A percentile compares a stretch with the other conserved stretches of the same genome.
Conservation (phyloP, 2,797 vertebrate genomes). For the Hemitrygon akajei region DNA sequence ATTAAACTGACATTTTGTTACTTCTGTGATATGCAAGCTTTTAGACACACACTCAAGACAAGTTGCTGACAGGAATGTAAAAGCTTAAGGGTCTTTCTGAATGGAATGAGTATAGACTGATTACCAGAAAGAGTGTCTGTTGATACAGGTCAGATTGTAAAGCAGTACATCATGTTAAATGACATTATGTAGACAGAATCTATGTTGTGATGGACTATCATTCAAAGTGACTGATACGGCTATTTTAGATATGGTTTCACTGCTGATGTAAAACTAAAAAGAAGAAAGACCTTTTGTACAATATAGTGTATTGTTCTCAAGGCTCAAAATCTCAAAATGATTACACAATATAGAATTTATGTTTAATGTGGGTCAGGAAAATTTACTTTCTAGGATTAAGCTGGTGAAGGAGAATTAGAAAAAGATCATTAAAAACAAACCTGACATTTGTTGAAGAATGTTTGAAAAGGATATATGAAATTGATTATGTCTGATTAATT, state of each 20-base stretch:
- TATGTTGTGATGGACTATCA: background rate
- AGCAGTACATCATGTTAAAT: background rate
- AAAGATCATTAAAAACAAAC: background rate
- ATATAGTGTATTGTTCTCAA: background rate
- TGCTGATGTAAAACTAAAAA: slow-evolving; percentile 11
- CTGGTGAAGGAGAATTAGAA: background rate
- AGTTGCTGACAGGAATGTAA: background rate
- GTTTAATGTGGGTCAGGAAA: background rate
- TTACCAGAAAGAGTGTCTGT: slow-evolving; percentile 6
- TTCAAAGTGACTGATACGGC: slow-evolving; percentile 24
- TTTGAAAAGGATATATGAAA: background rate
- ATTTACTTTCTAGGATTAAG: background rate
- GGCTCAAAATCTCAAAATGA: background rate
- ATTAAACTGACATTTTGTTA: background rate
- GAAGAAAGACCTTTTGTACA: background rate
- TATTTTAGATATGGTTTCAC: background rate
- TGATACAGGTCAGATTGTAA: slow-evolving; percentile 17
- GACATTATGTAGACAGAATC: slow-evolving; percentile 1
- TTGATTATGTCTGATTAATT: background rate
- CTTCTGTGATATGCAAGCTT: background rate
- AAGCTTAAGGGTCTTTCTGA: background rate
- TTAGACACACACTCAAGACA: background rate
- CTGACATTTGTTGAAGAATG: background rate
- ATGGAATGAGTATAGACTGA: background rate
- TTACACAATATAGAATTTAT: background rate